Conservation (phyloP, 1,140 invertebrate genomes). For the Rhyzopertha dominica region DNA sequence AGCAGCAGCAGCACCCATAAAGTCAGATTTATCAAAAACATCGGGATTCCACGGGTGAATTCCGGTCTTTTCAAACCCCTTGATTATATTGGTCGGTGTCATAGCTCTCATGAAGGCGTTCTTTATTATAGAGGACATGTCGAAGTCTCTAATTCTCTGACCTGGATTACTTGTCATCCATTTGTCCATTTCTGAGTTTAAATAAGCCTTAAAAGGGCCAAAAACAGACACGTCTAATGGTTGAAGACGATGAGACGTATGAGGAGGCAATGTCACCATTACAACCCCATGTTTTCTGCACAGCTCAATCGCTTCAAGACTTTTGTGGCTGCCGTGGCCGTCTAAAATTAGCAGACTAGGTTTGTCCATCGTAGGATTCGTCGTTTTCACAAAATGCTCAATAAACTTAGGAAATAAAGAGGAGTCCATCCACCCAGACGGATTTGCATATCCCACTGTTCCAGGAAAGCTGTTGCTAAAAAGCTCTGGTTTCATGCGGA, state of each 20-base stretch:
- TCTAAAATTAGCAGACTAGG: slow-evolving; percentile 42
- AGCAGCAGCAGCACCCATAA: too few relatives aligned
- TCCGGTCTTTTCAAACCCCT: too few relatives aligned
- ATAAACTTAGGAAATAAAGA: slow-evolving; percentile 23
- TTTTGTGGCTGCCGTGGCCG: slow-evolving; percentile 40
- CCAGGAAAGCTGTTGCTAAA: slow-evolving; percentile 20
- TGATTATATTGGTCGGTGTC: too few relatives aligned
- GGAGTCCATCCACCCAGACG: slow-evolving; percentile 30
- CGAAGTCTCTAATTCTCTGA: too few relatives aligned
- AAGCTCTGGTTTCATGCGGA: too few relatives aligned
- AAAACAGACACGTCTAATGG: slow-evolving; percentile 21
- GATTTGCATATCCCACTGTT: slow-evolving; percentile 24
- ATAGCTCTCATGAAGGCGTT: too few relatives aligned
- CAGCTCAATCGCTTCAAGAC: slow-evolving; percentile 23
- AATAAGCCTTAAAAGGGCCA: slow-evolving; percentile 31
- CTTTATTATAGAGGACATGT: too few relatives aligned
- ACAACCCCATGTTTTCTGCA: slow-evolving; percentile 21
- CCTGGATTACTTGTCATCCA: too few relatives aligned
- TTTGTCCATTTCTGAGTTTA: too few relatives aligned
- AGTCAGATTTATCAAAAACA: too few relatives aligned
- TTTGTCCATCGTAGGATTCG: slow-evolving; percentile 11
- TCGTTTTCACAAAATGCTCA: slow-evolving; percentile 29
- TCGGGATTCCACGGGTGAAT: too few relatives aligned
- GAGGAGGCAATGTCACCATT: slow-evolving; percentile 6
- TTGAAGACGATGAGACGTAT: slow-evolving; percentile 11